Base-by-base conservation (phyloP, 2,113 vertebrate genomes). In the Apaloderma vittatum region DNA sequence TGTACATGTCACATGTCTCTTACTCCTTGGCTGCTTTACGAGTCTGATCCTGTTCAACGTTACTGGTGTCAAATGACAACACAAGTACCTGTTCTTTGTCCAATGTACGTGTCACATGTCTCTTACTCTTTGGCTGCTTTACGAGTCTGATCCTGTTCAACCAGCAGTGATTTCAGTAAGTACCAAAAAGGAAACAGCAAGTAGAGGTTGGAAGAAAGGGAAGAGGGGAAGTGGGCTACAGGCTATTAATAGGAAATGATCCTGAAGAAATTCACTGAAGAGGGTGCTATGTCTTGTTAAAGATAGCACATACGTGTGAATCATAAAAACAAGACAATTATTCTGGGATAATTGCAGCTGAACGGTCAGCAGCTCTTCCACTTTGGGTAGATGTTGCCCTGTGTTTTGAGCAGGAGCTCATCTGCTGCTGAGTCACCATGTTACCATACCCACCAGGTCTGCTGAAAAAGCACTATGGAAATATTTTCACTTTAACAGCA, bases 391-490 rank as follows among this genome's bases (percentile, higher is more conserved):
- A 54, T 32, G 34, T 51, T 90, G 76, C 30, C 43, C 36, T 79
- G 32, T 79, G 37, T 68, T 92, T 34, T 37, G 62, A 83, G 82
- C 54, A 61, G 88, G 71, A 83, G 46, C 86, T 92, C 19, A 23
- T 92, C 36, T 88, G 30, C 16, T 89, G 63, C 86, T 94, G 79
- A 88, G 30, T 96, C 88, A 67, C 63, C 51, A 27, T 34, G 55
- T 67, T 90, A 32, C 59, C 16, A 1, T 86, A 74, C 73, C 58
- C 94, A 6, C 36, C 40, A 59, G 32, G 52, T 55, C 61, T 92
- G 89, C 86, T 86, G 79, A 77, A 80, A 92, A 88, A 86, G 86
- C 93, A 89, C 43, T 89, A 6, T 83, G 70, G 95, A 94, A 94
- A 74, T 91, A 63, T 84, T 88, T 91, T 63, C 43, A 52, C 61